A percentile compares a stretch with the other conserved stretches of the same genome.
Conservation (phyloP, 2,113 vertebrate species). For the Dipodomys merriami region DNA sequence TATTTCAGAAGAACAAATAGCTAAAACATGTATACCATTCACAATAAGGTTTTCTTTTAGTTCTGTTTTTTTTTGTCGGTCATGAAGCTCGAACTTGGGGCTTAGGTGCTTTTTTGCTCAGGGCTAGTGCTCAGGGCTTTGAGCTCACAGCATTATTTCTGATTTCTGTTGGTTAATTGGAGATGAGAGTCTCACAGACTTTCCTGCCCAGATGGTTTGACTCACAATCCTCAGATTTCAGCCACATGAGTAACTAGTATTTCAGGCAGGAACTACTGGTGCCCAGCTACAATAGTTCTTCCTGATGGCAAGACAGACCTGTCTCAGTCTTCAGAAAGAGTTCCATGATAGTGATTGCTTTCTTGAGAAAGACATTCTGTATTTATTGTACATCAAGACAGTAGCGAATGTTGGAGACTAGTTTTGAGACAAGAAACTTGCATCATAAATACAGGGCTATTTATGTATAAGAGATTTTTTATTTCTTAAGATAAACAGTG, state of each 20-base stretch:
- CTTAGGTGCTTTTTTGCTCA: too few relatives aligned
- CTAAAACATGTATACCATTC: neutral
- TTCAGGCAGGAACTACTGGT: too few relatives aligned
- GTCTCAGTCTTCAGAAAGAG: neutral
- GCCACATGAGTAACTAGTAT: too few relatives aligned
- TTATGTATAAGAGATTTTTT: conserved; percentile 25
- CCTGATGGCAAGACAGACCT: neutral
- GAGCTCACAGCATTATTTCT: too few relatives aligned
- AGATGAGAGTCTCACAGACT: too few relatives aligned
- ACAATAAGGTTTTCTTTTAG: too few relatives aligned
- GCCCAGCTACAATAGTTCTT: neutral
- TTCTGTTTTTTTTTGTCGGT: too few relatives aligned
- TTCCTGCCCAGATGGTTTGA: too few relatives aligned
- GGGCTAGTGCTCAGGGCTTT: too few relatives aligned
- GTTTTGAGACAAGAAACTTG: neutral
- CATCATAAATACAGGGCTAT: neutral
- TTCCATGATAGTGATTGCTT: neutral
- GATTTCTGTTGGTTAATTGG: too few relatives aligned
- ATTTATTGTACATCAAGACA: neutral
- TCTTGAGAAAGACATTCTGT: neutral
- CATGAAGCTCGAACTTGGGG: too few relatives aligned
- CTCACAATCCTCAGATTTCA: too few relatives aligned
- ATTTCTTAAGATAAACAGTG: conserved; percentile 54
- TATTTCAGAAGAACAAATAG: neutral
- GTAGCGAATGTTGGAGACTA: neutral